Evolutionary conservation across 2,888 invertebrate genomes (phyloP).

Genomic region (Ophion costatus): DNA sequence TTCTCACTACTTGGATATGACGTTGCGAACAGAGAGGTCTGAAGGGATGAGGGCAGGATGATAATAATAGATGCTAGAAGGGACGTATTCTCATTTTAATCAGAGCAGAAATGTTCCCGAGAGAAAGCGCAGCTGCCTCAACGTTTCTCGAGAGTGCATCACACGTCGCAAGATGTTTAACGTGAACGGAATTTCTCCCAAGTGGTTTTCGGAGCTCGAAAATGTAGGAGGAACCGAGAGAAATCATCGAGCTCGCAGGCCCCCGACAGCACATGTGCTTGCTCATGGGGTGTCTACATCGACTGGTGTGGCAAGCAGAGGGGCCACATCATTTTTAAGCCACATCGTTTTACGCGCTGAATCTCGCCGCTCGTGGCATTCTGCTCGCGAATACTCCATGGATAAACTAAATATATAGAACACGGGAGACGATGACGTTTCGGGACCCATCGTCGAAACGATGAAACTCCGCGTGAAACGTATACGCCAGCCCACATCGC

Average conservation of each 20-base stretch:
- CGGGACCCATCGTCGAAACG: constrained; percentile 34
- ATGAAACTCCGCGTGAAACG: constrained; percentile 24
- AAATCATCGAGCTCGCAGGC: constrained; percentile 74
- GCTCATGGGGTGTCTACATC: background rate
- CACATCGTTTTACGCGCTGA: background rate
- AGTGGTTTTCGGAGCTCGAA: constrained; percentile 64
- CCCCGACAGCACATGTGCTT: constrained; percentile 71
- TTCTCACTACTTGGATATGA: background rate
- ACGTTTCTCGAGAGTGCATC: constrained; percentile 59
- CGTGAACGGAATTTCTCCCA: constrained; percentile 37
- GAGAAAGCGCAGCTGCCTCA: constrained; percentile 56
- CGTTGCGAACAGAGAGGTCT: constrained; percentile 1
- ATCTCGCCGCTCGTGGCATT: background rate
- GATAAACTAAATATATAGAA: constrained; percentile 6
- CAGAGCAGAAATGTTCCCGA: constrained; percentile 39
- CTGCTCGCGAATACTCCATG: background rate
- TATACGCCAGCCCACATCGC: constrained; percentile 47
- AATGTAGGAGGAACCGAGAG: constrained; percentile 64
- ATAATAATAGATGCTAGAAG: constrained; percentile 33
- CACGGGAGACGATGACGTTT: constrained; percentile 46
- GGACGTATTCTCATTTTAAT: constrained; percentile 48
- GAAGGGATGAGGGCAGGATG: background rate
- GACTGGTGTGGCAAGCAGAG: background rate
- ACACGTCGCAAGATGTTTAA: constrained; percentile 32
- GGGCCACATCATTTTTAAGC: background rate